These are phyloP conservation scores for Perizoma affinitatum DNA, from an alignment of 2,888 invertebrate species.

Conservation along the genomic window DNA sequence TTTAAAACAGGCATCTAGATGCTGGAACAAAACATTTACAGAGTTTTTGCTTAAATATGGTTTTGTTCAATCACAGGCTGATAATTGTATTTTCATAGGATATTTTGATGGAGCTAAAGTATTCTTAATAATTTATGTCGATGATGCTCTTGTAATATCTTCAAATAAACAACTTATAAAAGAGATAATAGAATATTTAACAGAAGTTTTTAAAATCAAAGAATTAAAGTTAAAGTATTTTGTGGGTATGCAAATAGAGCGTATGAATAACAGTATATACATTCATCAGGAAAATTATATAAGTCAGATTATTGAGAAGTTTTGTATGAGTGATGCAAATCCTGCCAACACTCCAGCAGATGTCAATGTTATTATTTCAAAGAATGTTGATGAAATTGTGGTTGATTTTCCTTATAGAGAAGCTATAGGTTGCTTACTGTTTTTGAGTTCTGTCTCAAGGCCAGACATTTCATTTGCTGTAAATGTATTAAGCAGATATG, in stretches of 20 bases:
- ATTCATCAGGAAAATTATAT: conserved; percentile 37
- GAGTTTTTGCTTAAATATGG: conserved; percentile 27
- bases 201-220: conserved; percentile 41
- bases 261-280: conserved; percentile 27
- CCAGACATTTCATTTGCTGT: conserved; percentile 2
- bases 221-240: conserved; percentile 34
- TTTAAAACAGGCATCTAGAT: conserved; percentile 41
- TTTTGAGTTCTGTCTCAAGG: not conserved
- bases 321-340: conserved; percentile 38
- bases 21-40: conserved; percentile 39
- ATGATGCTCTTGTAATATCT: conserved; percentile 35
- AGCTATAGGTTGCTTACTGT: not conserved
- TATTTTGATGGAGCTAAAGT: conserved; percentile 36
- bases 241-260: conserved; percentile 41
- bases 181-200: conserved; percentile 30
- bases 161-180: conserved; percentile 20
- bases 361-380: conserved; percentile 27
- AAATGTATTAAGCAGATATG: conserved; percentile 1
- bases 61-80: conserved; percentile 36
- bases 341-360: conserved; percentile 27
- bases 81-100: conserved; percentile 42
- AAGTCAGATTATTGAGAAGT: conserved; percentile 39
- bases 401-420: not conserved
- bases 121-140: conserved; percentile 44
- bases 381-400: conserved; percentile 16